Evolutionary conservation across 2,113 vertebrate genomes (phyloP).

Genomic region (Oncorhynchus kisutch): DNA sequence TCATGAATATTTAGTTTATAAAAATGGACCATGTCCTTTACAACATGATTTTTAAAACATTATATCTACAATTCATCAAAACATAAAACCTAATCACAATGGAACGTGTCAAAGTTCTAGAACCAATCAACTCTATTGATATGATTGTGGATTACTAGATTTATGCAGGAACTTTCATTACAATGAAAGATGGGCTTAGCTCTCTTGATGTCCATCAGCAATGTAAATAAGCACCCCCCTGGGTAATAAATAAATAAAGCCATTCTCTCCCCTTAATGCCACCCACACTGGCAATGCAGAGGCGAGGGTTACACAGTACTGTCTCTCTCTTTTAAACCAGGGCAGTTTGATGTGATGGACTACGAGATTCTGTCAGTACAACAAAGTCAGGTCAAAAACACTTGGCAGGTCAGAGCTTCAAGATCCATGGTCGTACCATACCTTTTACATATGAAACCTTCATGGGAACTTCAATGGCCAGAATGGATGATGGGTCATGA

Average conservation of each 20-base stretch:
- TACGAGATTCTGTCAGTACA: constrained; percentile 53
- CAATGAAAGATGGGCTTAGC: constrained; percentile 52
- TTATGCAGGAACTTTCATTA: constrained; percentile 69
- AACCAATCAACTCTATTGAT: constrained; percentile 69
- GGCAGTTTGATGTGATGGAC: constrained; percentile 52
- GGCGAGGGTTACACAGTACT: constrained; percentile 26
- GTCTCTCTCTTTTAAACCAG: constrained; percentile 34
- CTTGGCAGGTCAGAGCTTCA: constrained; percentile 38
- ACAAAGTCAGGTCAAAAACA: constrained; percentile 52
- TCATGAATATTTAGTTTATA: constrained; percentile 74
- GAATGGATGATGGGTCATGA: not conserved
- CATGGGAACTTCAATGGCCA: constrained; percentile 27
- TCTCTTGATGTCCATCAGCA: constrained; percentile 28
- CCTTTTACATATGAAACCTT: constrained; percentile 27
- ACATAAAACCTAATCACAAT: constrained; percentile 75
- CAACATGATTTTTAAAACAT: constrained; percentile 70
- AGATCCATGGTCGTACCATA: constrained; percentile 39
- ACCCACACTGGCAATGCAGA: constrained; percentile 49
- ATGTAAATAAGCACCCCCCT: constrained; percentile 49
- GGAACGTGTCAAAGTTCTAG: constrained; percentile 72
- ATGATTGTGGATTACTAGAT: constrained; percentile 72
- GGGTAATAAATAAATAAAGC: constrained; percentile 46
- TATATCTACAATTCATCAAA: constrained; percentile 72
- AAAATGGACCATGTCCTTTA: constrained; percentile 68
- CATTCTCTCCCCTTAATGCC: constrained; percentile 42